Percentiles rank a stretch among this genome's conserved stretches.
phyloP scores from a whole-genome alignment of 2,113 vertebrate species.

The Pimephales promelas region DNA sequence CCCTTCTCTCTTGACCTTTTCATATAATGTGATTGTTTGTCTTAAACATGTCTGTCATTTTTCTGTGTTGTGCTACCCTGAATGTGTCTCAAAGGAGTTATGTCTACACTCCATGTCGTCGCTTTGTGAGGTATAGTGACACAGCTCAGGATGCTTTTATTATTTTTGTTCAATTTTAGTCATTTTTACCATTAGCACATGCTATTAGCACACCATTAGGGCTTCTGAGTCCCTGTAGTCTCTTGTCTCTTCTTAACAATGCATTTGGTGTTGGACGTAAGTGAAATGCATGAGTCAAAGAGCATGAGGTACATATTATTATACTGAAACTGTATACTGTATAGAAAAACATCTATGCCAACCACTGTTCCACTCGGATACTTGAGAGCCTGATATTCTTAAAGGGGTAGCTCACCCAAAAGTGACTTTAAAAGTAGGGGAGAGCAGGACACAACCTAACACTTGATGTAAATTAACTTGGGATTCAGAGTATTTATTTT shows the following conservation, averaged over 20 bases:
- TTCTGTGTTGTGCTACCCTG: conserved; percentile 60
- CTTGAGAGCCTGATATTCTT: background rate
- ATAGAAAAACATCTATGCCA: conserved; percentile 61
- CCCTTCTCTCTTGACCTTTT: conserved; percentile 9
- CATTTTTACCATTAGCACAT: background rate
- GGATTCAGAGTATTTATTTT: no score
- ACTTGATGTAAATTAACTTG: no score
- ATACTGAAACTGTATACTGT: conserved; percentile 30
- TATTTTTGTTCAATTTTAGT: background rate
- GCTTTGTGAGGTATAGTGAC: conserved; percentile 72
- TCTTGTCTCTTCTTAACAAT: background rate
- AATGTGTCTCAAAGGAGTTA: conserved; percentile 71
- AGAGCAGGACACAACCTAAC: no score
- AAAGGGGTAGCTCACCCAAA: background rate
- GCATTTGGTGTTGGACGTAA: conserved; percentile 8
- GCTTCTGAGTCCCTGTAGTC: background rate
- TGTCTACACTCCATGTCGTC: conserved; percentile 70
- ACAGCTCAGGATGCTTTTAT: conserved; percentile 24
- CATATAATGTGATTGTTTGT: conserved; percentile 49
- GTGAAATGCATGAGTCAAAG: conserved; percentile 26
- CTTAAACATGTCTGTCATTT: conserved; percentile 61
- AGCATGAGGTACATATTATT: conserved; percentile 51
- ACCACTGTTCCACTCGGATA: conserved; percentile 41
- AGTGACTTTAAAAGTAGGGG: background rate
- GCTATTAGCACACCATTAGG: conserved; percentile 12